phyloP scores from a whole-genome alignment of 2,888 invertebrate genomes.

The Perizoma affinitatum region DNA sequence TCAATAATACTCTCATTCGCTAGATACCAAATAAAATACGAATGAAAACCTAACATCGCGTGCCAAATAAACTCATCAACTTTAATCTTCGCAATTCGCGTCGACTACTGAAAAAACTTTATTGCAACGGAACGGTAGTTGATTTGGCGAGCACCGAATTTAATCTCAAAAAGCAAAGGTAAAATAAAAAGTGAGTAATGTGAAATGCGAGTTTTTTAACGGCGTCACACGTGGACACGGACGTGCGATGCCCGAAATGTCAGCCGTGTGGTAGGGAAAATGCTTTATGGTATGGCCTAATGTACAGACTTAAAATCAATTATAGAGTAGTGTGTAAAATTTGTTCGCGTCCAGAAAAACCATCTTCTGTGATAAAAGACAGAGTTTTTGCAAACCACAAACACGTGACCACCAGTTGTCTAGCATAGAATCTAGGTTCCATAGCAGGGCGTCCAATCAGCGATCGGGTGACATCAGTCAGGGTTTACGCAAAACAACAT shows the following conservation, averaged over 20 bases:
- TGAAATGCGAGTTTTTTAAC: slow-evolving; percentile 58
- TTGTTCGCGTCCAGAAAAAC: no score
- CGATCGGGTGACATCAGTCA: no score
- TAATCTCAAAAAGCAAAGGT: slow-evolving; percentile 46
- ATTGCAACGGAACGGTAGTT: slow-evolving; percentile 27
- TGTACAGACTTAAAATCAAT: slow-evolving; percentile 20
- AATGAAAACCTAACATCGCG: slow-evolving; percentile 22
- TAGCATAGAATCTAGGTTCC: no score
- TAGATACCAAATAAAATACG: slow-evolving; percentile 20
- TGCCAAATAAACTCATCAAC: slow-evolving; percentile 36
- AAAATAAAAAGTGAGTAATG: slow-evolving; percentile 44
- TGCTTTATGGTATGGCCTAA: slow-evolving; percentile 49
- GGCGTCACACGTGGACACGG: slow-evolving; percentile 60
- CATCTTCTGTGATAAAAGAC: no score
- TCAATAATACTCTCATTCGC: slow-evolving; percentile 11
- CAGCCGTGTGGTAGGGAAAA: slow-evolving; percentile 65
- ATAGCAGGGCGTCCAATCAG: no score
- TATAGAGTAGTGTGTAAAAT: no score
- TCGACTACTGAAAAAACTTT: slow-evolving; percentile 28
- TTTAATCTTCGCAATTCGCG: slow-evolving; percentile 30
- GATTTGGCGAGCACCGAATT: slow-evolving; percentile 38
- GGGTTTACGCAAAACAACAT: no score
- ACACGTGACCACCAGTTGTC: no score
- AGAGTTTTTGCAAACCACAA: no score
- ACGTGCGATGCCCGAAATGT: slow-evolving; percentile 68